Evolutionary conservation across 2,797 vertebrate species (phyloP), one percentile per base, ranked within the genome.

Genomic region (Poecilia wingei): DNA sequence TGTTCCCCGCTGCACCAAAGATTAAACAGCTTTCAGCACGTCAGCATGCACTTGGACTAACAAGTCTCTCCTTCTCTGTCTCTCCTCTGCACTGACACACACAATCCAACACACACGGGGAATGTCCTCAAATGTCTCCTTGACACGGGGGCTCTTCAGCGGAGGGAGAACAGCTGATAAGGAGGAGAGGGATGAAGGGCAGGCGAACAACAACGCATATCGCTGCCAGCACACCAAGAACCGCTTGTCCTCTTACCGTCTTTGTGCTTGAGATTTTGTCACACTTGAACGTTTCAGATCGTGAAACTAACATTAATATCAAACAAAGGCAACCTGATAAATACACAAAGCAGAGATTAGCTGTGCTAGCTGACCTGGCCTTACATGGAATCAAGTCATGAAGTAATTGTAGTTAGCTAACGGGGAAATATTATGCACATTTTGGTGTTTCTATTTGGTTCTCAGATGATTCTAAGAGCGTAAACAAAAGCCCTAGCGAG

Each of bases 21-120:
- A 92, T 93, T 91, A 91, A 88, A 86, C 78, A 77, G 81, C 82
- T 90, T 87, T 91, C 77, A 86, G 83, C 83, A 64, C 33, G 79
- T 90, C 91, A 92, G 87, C 86, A 92, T 61, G 81, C 82, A 84
- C 80, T 85, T 79, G 59, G 72, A 80, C 86, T 81, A 84, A 89
- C 83, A 84, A 83, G 71, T 71, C 84, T 73, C 53, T 59, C 71
- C 55, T 49, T 13, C 71, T 66, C 39, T 20, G 59, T 69, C 77
- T 68, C 75, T 46, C 59, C 47, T 57, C 36, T 45, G 51, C 72
- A 64, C 53, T 36, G 68, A 43, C 78, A 61, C 76, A 66, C 80
- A 51, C 75, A 53, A 61, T 78, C 69, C 72, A 72, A 74, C 68
- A 78, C 68, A 77, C 61, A 83, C 12, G 10, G 22, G 2, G 1